These are phyloP conservation scores for Pachyrhynchus sulphureomaculatus DNA, from an alignment of 1,140 invertebrate genomes.

Conservation along the genomic window DNA sequence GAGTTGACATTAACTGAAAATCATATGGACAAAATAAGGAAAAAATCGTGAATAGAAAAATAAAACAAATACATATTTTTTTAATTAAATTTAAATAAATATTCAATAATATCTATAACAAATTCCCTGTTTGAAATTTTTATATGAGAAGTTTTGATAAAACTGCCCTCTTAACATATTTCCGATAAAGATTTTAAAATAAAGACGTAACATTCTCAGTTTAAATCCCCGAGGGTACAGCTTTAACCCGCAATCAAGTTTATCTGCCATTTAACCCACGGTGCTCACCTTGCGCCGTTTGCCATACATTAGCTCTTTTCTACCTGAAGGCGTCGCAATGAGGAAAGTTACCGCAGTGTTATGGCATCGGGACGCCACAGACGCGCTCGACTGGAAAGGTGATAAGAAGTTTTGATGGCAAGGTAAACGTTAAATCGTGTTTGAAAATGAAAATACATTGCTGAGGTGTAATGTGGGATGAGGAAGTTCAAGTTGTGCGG, in stretches of 20 bases:
- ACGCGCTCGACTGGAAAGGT: conserved; percentile 32
- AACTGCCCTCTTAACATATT: too few relatives aligned
- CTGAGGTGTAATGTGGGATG: background rate
- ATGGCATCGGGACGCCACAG: conserved; percentile 24
- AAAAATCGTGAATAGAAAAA: too few relatives aligned
- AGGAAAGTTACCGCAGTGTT: conserved; percentile 33
- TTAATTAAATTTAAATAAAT: too few relatives aligned
- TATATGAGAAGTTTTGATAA: too few relatives aligned
- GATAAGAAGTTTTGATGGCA: conserved; percentile 35
- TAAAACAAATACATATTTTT: too few relatives aligned
- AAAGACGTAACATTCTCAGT: too few relatives aligned
- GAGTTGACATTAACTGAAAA: too few relatives aligned
- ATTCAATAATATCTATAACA: too few relatives aligned
- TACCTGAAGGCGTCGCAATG: conserved; percentile 35
- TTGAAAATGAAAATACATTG: conserved; percentile 21
- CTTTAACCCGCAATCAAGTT: background rate
- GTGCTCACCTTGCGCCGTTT: conserved; percentile 29
- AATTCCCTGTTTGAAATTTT: too few relatives aligned
- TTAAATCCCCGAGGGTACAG: background rate
- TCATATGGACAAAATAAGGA: too few relatives aligned
- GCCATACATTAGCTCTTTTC: conserved; percentile 38
- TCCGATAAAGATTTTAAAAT: too few relatives aligned
- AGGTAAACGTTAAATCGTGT: conserved; percentile 36
- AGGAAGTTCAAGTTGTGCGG: too few relatives aligned
- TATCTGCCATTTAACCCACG: conserved; percentile 22